Conservation (phyloP, 2,113 vertebrate genomes). For the Saccopteryx leptura region DNA sequence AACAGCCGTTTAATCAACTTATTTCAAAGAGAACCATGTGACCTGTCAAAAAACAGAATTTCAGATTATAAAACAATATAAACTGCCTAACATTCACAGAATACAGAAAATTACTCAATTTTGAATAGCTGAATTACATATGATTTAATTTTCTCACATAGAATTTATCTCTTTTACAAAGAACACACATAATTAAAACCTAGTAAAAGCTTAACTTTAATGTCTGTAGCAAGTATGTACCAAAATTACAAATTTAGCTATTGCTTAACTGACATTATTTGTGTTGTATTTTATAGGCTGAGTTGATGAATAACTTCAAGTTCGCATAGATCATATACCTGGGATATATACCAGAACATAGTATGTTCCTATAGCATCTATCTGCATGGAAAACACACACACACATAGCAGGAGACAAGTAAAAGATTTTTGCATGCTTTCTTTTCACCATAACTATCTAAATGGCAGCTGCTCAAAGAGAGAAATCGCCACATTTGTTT, state of each 20-base stretch:
- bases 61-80: conserved; percentile 57
- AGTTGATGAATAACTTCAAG: conserved; percentile 16
- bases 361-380: background rate
- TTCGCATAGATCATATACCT: background rate
- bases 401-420: background rate
- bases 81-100: background rate
- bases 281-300: background rate
- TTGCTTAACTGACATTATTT: background rate
- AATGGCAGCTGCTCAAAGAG: conserved; percentile 53
- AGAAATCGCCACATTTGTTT: conserved; percentile 53
- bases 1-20: background rate
- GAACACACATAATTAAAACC: background rate
- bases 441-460: conserved; percentile 48
- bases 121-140: conserved; percentile 12
- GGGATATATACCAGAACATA: background rate
- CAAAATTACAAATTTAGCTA: background rate
- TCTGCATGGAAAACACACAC: background rate
- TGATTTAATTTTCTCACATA: background rate
- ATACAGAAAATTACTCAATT: background rate
- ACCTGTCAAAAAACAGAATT: conserved; percentile 42
- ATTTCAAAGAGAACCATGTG: conserved; percentile 21
- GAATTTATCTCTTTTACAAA: background rate
- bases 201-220: conserved; percentile 24
- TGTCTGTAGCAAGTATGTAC: background rate
- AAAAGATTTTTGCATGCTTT: conserved; percentile 26